A percentile compares a stretch with the other conserved stretches of the same genome.
Conservation (phyloP, 2,888 invertebrate genomes). For the Sicus ferrugineus region DNA sequence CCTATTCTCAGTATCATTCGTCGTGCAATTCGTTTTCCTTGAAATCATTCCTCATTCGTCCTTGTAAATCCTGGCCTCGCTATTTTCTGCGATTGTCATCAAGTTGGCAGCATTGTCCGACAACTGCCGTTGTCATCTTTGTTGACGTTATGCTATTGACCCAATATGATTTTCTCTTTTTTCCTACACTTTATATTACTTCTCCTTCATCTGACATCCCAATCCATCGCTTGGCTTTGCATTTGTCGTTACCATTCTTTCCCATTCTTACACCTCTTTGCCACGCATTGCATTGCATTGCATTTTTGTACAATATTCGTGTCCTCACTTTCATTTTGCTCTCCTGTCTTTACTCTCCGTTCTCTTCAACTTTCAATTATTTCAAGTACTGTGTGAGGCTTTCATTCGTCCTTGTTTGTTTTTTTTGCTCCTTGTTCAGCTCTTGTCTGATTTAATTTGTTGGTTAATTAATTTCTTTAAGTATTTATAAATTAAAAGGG, state of each 20-base stretch:
- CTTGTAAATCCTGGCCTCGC: background rate
- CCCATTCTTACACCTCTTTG: background rate
- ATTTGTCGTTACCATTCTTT: background rate
- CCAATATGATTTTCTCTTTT: too few species aligned
- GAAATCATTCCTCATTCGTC: too few species aligned
- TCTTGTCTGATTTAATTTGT: constrained; percentile 9
- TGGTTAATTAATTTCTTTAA: constrained; percentile 1
- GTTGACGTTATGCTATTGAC: too few species aligned
- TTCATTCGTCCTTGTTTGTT: background rate
- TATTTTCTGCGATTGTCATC: background rate
- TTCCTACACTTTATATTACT: too few species aligned
- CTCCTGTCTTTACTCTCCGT: background rate
- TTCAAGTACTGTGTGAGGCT: background rate
- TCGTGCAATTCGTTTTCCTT: too few species aligned
- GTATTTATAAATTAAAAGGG: constrained; percentile 7
- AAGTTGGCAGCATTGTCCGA: background rate
- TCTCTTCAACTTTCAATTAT: background rate
- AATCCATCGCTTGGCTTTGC: background rate
- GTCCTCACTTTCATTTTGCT: background rate
- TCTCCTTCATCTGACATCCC: background rate
- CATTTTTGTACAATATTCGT: background rate
- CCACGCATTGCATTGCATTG: background rate
- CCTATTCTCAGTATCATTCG: background rate
- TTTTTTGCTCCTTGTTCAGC: background rate
- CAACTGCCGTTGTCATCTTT: background rate